phyloP scores from a whole-genome alignment of 1,140 invertebrate genomes.

The Harpegnathos saltator region DNA sequence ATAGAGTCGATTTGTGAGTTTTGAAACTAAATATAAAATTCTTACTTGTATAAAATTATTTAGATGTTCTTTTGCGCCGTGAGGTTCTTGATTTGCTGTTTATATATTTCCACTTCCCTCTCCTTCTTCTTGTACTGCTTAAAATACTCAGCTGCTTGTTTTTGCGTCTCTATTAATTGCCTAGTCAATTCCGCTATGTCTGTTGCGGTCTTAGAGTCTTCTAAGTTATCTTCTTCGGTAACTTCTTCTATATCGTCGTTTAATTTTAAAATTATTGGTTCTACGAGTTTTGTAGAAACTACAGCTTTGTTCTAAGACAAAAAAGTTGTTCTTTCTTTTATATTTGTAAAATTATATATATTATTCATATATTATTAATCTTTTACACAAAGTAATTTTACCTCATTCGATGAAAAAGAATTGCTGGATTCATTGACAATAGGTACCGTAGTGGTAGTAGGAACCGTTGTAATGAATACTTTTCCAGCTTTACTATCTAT shows the following conservation, averaged over 20 bases:
- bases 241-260: slow-evolving; percentile 83
- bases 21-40: slow-evolving; percentile 52
- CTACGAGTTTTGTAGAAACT: slow-evolving; percentile 67
- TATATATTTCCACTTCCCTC: slow-evolving; percentile 86
- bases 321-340: slow-evolving; percentile 17
- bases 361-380: background rate
- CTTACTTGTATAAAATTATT: slow-evolving; percentile 67
- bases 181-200: slow-evolving; percentile 84
- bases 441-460: slow-evolving; percentile 73
- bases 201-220: slow-evolving; percentile 77
- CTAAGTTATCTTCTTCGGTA: slow-evolving; percentile 77
- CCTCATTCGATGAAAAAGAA: slow-evolving; percentile 58
- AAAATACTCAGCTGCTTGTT: slow-evolving; percentile 86
- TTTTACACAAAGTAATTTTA: slow-evolving; percentile 40
- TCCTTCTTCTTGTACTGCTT: slow-evolving; percentile 85
- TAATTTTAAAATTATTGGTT: slow-evolving; percentile 80
- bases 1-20: slow-evolving; percentile 39
- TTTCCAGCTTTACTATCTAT: slow-evolving; percentile 83
- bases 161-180: slow-evolving; percentile 85
- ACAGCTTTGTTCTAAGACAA: slow-evolving; percentile 67
- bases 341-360: background rate
- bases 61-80: slow-evolving; percentile 76
- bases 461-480: slow-evolving; percentile 78
- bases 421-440: slow-evolving; percentile 70
- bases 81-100: slow-evolving; percentile 84